Evolutionary conservation across 2,113 vertebrate genomes (phyloP).

Genomic region (Chroicocephalus ridibundus): DNA sequence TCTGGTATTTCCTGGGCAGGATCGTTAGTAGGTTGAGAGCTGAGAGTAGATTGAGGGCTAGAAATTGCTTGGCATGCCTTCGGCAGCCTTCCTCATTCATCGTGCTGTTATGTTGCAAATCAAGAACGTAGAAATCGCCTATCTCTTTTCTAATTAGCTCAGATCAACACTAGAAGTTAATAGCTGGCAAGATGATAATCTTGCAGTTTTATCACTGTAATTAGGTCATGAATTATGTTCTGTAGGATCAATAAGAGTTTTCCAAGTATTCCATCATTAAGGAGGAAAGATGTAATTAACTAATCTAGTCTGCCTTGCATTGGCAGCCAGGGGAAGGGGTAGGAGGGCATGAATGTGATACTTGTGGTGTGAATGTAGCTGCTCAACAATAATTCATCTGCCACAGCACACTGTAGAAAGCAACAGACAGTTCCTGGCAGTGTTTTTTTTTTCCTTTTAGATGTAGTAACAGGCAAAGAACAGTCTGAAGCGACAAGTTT

Average conservation of each 20-base stretch:
- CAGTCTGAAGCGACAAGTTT: not conserved
- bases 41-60: not conserved
- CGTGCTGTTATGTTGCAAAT: conserved; percentile 28
- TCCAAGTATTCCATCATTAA: conserved; percentile 53
- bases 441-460: not conserved
- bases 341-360: conserved; percentile 11
- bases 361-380: not conserved
- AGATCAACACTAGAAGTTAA: conserved; percentile 33
- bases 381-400: not conserved
- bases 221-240: conserved; percentile 65
- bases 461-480: not conserved
- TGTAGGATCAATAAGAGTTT: conserved; percentile 59
- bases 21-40: not conserved
- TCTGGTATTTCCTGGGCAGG: conserved; percentile 44
- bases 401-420: not conserved
- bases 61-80: conserved; percentile 9
- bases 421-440: not conserved
- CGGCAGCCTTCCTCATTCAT: conserved; percentile 28
- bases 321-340: conserved; percentile 32
- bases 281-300: conserved; percentile 63
- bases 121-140: conserved; percentile 28
- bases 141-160: conserved; percentile 53
- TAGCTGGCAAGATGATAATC: conserved; percentile 44
- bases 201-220: conserved; percentile 3
- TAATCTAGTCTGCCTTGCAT: conserved; percentile 1